Conservation (phyloP, 2,888 invertebrate species). For the Spodoptera picta region DNA sequence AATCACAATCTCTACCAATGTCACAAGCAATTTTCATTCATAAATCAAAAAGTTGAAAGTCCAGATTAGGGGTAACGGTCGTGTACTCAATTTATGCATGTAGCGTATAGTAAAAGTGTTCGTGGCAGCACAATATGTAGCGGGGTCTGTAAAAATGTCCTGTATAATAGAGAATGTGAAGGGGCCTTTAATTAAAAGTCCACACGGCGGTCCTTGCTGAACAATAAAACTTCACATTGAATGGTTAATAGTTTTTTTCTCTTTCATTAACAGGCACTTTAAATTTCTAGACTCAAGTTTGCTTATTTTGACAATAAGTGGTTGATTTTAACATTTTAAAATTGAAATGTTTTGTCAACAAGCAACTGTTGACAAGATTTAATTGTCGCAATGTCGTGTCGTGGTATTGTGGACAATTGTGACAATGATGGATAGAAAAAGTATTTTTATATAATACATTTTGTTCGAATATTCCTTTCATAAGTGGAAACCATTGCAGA, state of each 20-base stretch:
- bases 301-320: conserved; percentile 35
- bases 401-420: too few species aligned
- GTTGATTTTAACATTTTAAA: too few species aligned
- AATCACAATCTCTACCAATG: conserved; percentile 23
- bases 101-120: conserved; percentile 36
- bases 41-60: conserved; percentile 15
- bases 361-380: too few species aligned
- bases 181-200: conserved; percentile 86
- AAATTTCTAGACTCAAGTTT: conserved; percentile 49
- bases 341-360: too few species aligned
- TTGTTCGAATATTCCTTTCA: too few species aligned
- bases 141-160: conserved; percentile 80
- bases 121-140: conserved; percentile 54
- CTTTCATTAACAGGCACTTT: conserved; percentile 65
- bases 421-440: too few species aligned
- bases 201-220: conserved; percentile 73
- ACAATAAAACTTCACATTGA: conserved; percentile 81
- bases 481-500: too few species aligned
- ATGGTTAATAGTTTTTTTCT: conserved; percentile 70
- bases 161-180: conserved; percentile 80
- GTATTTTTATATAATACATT: too few species aligned
- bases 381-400: too few species aligned
- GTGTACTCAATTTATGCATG: conserved; percentile 30
- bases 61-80: conserved; percentile 11
- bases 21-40: conserved; percentile 13